Evolutionary conservation across 2,888 invertebrate species (phyloP).

Genomic region (Meghimatium bilineatum): DNA sequence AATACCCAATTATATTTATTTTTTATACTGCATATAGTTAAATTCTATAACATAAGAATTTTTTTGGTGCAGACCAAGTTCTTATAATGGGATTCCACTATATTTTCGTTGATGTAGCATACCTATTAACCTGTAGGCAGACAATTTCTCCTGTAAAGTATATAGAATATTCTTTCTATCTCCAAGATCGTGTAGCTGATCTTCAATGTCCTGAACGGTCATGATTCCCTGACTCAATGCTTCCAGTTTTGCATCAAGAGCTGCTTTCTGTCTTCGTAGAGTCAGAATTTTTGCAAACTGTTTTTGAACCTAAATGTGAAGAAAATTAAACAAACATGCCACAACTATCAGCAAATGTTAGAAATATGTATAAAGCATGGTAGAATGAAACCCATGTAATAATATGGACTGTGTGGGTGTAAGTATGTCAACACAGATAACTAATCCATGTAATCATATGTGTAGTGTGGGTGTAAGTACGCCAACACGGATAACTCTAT

Average conservation of each 20-base stretch:
- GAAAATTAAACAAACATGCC: background rate
- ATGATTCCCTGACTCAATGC: slow-evolving; percentile 11
- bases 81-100: too few species aligned
- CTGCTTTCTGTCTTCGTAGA: slow-evolving; percentile 26
- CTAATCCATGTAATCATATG: too few species aligned
- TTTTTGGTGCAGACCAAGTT: too few species aligned
- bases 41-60: too few species aligned
- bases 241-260: background rate
- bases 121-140: slow-evolving; percentile 37
- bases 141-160: slow-evolving; percentile 21
- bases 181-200: background rate
- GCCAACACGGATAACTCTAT: too few species aligned
- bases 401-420: too few species aligned
- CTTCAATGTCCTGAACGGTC: background rate
- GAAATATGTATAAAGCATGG: too few species aligned
- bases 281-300: slow-evolving; percentile 22
- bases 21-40: too few species aligned
- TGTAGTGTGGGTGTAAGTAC: too few species aligned
- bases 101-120: background rate
- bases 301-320: slow-evolving; percentile 9
- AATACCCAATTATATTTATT: too few species aligned
- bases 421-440: too few species aligned
- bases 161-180: background rate
- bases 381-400: too few species aligned
- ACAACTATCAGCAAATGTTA: background rate